Percentiles rank a stretch among this genome's conserved stretches.
phyloP scores from a whole-genome alignment of 2,113 vertebrate genomes.

The Haemorhous mexicanus region DNA sequence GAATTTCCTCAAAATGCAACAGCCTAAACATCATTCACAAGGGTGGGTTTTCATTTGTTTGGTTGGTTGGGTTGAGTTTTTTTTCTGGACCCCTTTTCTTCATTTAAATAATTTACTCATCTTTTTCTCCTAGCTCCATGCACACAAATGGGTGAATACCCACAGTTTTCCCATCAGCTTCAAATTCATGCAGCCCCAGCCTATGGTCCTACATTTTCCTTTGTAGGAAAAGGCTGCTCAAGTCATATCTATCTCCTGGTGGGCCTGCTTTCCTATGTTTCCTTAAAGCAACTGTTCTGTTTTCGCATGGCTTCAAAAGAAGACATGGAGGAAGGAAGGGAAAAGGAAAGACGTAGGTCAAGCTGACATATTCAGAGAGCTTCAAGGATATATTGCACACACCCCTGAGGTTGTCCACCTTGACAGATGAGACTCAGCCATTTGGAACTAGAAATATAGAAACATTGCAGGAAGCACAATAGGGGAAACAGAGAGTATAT shows the following conservation, averaged over 20 bases:
- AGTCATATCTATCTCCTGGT: background rate
- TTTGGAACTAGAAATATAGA: background rate
- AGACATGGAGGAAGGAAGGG: background rate
- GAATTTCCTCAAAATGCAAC: background rate
- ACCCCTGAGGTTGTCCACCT: background rate
- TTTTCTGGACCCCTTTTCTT: background rate
- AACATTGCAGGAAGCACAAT: background rate
- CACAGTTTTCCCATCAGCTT: background rate
- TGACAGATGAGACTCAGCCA: background rate
- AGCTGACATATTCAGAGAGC: background rate
- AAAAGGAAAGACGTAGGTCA: background rate
- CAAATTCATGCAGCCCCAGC: background rate
- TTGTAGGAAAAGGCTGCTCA: background rate
- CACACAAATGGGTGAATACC: background rate
- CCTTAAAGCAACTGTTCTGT: background rate
- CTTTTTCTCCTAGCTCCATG: background rate
- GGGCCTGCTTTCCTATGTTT: background rate
- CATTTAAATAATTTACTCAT: background rate
- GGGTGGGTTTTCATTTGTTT: background rate
- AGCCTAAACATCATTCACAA: background rate
- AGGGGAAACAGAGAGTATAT: constrained; percentile 2
- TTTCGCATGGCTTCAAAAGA: background rate
- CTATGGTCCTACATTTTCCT: background rate
- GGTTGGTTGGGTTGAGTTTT: background rate
- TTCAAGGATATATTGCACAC: background rate